Base-by-base conservation (phyloP, 2,797 vertebrate species). In the Tapera naevia region DNA sequence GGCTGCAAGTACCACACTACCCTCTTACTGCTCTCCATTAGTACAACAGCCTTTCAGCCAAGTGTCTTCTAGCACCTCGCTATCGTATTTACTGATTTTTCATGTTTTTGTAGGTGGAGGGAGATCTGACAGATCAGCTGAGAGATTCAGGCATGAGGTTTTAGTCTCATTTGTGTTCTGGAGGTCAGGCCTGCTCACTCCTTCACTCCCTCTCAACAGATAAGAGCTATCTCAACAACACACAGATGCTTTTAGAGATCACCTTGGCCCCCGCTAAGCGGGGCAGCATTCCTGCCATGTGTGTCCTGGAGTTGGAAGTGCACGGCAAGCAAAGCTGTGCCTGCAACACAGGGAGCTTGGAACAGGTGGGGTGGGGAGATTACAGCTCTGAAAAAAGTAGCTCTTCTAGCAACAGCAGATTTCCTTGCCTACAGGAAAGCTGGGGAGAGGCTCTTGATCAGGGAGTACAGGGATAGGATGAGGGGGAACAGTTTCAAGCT, bases 241-340 rank as follows among this genome's bases (percentile, higher is more conserved):
- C 66, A 89, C 12, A 91, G 89, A 89, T 92, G 94, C 76, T 86
- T 86, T 93, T 51, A 88, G 74, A 94, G 86, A 93, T 91, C 87
- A 86, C 87, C 93, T 78, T 89, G 86, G 53, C 45, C 86, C 45
- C 53, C 50, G 45, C 75, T 91, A 74, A 86, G 72, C 61, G 51
- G 41, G n/a, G 81, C 79, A 73, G 60, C 45, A 8, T 57, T 85
- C 80, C 73, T 79, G 35, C 76, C 2, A 0, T 13, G 24, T 4
- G 30, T 46, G 35, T 54, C 67, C 82, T 62, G 16, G n/a, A 71
- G 17, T 6, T 48, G 21, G 35, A 80, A 79, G 37, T 0, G 1
- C 19, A 48, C 0, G 1, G 86, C 53, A 53, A 86, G 69, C 53
- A 57, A 70, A 37, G 25, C 53, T 78, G 41, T 60, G 70, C 25